Evolutionary conservation across 2,113 vertebrate genomes (phyloP).

Genomic region (Pteruthius melanotis): DNA sequence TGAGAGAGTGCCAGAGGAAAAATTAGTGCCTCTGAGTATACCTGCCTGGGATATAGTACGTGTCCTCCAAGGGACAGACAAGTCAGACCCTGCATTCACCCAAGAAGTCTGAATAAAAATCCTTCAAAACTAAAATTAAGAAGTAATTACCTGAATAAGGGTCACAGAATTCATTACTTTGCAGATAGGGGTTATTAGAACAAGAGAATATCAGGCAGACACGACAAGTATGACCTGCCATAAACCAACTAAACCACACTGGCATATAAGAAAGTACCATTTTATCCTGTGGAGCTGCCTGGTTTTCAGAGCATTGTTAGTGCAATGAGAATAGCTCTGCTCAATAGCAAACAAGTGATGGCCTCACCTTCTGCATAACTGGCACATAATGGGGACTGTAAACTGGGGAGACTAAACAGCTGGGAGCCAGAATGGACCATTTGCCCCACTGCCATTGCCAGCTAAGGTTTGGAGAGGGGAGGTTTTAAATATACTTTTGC

Average conservation of each 20-base stretch:
- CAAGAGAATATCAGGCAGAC: neutral
- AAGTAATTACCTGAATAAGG: neutral
- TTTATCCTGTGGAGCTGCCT: neutral
- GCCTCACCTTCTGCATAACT: neutral
- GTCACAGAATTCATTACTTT: neutral
- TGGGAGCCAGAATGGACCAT: neutral
- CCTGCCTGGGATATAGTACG: neutral
- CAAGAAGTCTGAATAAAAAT: neutral
- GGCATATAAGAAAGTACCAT: neutral
- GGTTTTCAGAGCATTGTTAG: neutral
- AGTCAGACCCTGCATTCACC: neutral
- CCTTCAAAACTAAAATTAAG: neutral
- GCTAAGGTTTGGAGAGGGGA: neutral
- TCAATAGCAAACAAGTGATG: neutral
- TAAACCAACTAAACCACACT: neutral
- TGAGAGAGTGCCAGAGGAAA: neutral
- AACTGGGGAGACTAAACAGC: neutral
- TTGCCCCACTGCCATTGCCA: neutral
- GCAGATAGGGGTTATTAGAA: neutral
- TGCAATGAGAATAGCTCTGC: neutral
- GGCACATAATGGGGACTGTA: neutral
- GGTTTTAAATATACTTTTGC: neutral
- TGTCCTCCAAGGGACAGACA: neutral
- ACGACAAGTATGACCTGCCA: neutral
- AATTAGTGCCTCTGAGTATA: neutral